Evolutionary conservation across 2,113 vertebrate species (phyloP).

Genomic region (Oryzias curvinotus): DNA sequence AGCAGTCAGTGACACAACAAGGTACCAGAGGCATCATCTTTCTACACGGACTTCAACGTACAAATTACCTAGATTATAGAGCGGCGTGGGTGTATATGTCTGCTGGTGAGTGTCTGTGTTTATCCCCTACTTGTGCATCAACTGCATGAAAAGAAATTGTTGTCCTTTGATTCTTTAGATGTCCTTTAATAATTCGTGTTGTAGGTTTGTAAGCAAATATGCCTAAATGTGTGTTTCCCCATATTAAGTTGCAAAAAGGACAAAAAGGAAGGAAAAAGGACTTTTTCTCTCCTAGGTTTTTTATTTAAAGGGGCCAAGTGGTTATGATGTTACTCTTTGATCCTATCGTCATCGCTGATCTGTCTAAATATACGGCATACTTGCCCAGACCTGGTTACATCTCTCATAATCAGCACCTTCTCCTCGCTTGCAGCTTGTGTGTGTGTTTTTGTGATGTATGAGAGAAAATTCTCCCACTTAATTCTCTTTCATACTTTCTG

Average conservation of each 20-base stretch:
- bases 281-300: slow-evolving; percentile 41
- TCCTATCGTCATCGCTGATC: slow-evolving; percentile 70
- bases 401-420: slow-evolving; percentile 61
- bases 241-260: slow-evolving; percentile 74
- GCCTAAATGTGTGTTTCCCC: slow-evolving; percentile 24
- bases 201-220: not conserved
- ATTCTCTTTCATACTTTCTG: slow-evolving; percentile 26
- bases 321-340: slow-evolving; percentile 79
- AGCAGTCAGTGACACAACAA: slow-evolving; percentile 48
- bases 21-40: slow-evolving; percentile 63
- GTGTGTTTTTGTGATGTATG: slow-evolving; percentile 5
- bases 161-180: not conserved
- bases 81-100: slow-evolving; percentile 36
- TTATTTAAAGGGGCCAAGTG: slow-evolving; percentile 71
- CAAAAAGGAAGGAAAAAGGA: slow-evolving; percentile 71
- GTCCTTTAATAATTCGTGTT: not conserved
- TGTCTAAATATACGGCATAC: slow-evolving; percentile 74
- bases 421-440: slow-evolving; percentile 22
- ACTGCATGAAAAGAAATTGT: not conserved
- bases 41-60: slow-evolving; percentile 65
- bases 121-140: slow-evolving; percentile 13
- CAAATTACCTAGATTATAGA: slow-evolving; percentile 77
- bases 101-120: slow-evolving; percentile 21
- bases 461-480: slow-evolving; percentile 14
- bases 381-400: slow-evolving; percentile 60